phyloP scores from a whole-genome alignment of 37 sponge, comb jelly and placozoan species.

The Diacarnus erythraeanus region DNA sequence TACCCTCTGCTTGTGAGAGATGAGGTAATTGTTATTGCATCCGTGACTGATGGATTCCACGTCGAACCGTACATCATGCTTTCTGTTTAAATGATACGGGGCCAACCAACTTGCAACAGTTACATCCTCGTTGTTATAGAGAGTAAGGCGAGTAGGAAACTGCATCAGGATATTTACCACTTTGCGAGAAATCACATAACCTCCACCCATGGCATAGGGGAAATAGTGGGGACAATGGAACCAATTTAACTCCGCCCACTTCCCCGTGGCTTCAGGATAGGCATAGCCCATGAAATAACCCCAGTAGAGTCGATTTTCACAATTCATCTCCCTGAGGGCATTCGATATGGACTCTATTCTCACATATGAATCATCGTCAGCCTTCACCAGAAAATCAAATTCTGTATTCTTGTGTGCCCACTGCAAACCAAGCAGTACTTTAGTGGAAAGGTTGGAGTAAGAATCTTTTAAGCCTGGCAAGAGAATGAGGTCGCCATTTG shows the following conservation, averaged over 20 bases:
- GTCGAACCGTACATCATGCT: slow-evolving; percentile 55
- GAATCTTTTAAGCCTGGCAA: slow-evolving; percentile 26
- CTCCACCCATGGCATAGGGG: slow-evolving; percentile 71
- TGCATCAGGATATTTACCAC: slow-evolving; percentile 10
- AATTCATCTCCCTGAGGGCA: slow-evolving; percentile 18
- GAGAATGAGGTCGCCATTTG: slow-evolving; percentile 33
- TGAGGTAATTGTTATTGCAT: slow-evolving; percentile 50
- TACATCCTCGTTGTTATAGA: slow-evolving; percentile 60
- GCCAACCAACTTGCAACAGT: slow-evolving; percentile 58
- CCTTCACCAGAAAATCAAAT: slow-evolving; percentile 62
- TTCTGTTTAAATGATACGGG: slow-evolving; percentile 10
- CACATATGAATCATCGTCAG: slow-evolving; percentile 63
- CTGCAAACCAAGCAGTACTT: slow-evolving; percentile 33
- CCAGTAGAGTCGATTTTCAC: slow-evolving; percentile 49
- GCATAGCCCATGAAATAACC: slow-evolving; percentile 59
- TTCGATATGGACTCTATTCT: slow-evolving; percentile 7
- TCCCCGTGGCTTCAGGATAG: slow-evolving; percentile 33
- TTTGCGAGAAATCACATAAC: slow-evolving; percentile 31
- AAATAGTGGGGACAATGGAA: slow-evolving; percentile 51
- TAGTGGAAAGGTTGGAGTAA: slow-evolving; percentile 46
- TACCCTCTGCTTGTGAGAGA: slow-evolving; percentile 56
- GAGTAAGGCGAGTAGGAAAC: not conserved
- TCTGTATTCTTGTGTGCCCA: slow-evolving; percentile 11
- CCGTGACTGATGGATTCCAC: slow-evolving; percentile 46
- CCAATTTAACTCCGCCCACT: slow-evolving; percentile 57